Base-by-base conservation (phyloP, 1,140 invertebrate species). In the Armadillidium nasatum region DNA sequence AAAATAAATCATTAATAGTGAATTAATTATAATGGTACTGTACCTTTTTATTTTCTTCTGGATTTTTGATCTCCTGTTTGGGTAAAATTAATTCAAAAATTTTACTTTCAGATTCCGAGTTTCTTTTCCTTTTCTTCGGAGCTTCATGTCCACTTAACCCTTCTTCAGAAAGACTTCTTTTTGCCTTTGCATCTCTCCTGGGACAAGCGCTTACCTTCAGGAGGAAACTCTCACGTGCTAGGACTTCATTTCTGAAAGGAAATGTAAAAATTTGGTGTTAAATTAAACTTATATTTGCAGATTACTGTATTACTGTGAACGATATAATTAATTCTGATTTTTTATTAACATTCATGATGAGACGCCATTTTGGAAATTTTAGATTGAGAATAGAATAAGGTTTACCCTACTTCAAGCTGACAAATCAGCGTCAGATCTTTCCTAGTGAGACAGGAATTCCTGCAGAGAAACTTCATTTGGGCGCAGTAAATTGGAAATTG, bases 141-240 rank as follows among this genome's bases (percentile, higher is more conserved):
- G 1, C 7, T 1, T 60, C 50, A 60, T 15, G 2, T 15, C 11
- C 50, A 4, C 50, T 60, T 19, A 60, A 3, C 19, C 50, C 33
- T 3, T 33, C 33, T 6, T 33, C 33, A 33, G 33, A 33, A 33
- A 33, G 33, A 33, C 33, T 60, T 7, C 19, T 60, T 7, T 60
- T 60, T 2, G 50, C 50, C 7, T 60, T 60, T 2, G 71, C 72
- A 33, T 77, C 76, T 4, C 76, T 72, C 43, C 72, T 45, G 21
- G 76, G 76, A 43, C 76, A 77, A 7, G 76, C 76, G 13, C 76
- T 77, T 11, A 77, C 54, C 76, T 77, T 77, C 11, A 77, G 60
- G 9, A 22, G 44, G 6, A 77, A n/a, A 44, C 67, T 43, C 1
- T 74, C 45, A 0, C 76, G 71, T 19, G 71, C 76, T 7, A 69